A percentile compares a stretch with the other conserved stretches of the same genome.
Conservation (phyloP, 2,797 vertebrate genomes). For the Rallus crepitans region DNA sequence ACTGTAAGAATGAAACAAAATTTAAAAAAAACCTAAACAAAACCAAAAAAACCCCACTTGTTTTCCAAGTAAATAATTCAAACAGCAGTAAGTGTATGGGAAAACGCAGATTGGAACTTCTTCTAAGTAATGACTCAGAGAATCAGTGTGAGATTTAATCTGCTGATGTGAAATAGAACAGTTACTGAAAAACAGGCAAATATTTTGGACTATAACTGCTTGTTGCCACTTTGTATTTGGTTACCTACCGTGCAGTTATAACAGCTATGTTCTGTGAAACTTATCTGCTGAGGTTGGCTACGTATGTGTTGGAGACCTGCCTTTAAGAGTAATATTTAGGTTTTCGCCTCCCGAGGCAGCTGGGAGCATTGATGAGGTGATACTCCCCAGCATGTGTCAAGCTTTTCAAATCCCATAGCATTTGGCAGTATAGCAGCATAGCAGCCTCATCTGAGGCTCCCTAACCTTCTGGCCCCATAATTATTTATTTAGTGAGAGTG, state of each 20-base stretch:
- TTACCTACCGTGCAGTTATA: not conserved
- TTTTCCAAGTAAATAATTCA: not conserved
- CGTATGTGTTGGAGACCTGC: not conserved
- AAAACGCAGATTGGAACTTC: not conserved
- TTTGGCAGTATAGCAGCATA: not conserved
- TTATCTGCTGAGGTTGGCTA: not conserved
- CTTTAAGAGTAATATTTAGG: not conserved
- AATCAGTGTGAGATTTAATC: not conserved
- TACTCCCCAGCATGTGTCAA: constrained; percentile 47
- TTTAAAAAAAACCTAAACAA: no score
- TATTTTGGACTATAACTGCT: not conserved
- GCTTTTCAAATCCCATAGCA: constrained; percentile 53
- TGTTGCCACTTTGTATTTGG: not conserved
- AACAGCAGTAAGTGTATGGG: not conserved
- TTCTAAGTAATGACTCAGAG: not conserved
- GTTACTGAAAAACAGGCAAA: not conserved
- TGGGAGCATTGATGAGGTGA: constrained; percentile 60
- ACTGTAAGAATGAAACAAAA: not conserved
- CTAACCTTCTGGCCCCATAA: constrained; percentile 52
- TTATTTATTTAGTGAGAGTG: constrained; percentile 65
- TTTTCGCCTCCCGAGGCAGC: constrained; percentile 21
- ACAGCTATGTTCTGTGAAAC: not conserved
- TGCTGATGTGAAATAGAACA: rapidly evolving
- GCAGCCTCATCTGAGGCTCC: constrained; percentile 47
- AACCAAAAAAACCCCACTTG: no score